phyloP scores from a whole-genome alignment of 2,888 invertebrate species.

The Malachius bipustulatus region DNA sequence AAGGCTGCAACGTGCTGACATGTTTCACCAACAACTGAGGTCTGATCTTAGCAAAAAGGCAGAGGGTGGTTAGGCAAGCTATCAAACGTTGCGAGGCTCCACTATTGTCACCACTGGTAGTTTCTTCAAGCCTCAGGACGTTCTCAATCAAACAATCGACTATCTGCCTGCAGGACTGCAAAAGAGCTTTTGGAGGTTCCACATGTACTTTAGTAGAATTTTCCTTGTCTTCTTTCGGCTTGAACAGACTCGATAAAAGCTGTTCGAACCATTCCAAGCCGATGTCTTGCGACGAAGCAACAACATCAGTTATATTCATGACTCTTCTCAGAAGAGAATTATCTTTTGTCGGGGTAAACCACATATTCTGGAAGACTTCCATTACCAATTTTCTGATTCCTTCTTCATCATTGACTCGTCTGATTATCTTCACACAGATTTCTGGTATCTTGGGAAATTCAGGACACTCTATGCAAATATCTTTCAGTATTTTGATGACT shows the following conservation, averaged over 20 bases:
- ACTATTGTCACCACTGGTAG: conserved; percentile 42
- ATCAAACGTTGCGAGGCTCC: conserved; percentile 75
- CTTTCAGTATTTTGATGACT: conserved; percentile 96
- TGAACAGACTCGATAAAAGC: conserved; percentile 80
- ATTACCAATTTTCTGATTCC: conserved; percentile 91
- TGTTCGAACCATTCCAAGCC: conserved; percentile 94
- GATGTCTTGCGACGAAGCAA: conserved; percentile 78
- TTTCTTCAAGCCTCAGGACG: conserved; percentile 81
- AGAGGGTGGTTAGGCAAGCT: conserved; percentile 89
- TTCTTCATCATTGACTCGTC: conserved; percentile 97
- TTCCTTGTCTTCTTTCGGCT: conserved; percentile 83
- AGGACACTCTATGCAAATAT: conserved; percentile 95
- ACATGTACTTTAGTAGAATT: conserved; percentile 73
- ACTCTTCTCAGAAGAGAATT: conserved; percentile 64
- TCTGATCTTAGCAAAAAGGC: conserved; percentile 85
- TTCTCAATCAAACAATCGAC: conserved; percentile 96
- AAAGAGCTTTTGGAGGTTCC: conserved; percentile 74
- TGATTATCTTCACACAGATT: conserved; percentile 97
- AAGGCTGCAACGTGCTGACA: conserved; percentile 81
- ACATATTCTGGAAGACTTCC: conserved; percentile 99
- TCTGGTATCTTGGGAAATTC: conserved; percentile 95
- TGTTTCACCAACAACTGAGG: conserved; percentile 83
- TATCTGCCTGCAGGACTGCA: conserved; percentile 88
- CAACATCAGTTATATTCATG: conserved; percentile 94
- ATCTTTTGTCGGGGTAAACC: conserved; percentile 88